These are phyloP conservation scores for Hyaena hyaena DNA, from an alignment of 2,113 vertebrate species.

Conservation along the genomic window DNA sequence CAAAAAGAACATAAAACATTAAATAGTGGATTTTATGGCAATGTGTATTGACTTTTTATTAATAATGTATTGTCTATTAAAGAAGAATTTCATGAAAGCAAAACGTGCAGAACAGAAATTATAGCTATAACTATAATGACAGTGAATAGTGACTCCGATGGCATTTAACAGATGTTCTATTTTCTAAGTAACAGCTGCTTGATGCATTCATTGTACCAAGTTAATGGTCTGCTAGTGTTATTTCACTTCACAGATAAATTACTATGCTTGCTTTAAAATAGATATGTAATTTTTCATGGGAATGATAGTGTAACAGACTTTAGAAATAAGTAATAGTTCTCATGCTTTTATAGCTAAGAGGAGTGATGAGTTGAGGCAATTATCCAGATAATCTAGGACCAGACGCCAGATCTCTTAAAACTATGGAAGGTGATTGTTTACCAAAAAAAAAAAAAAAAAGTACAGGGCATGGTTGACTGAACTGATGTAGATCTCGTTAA, in stretches of 20 bases:
- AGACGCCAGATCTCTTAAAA: constrained; percentile 63
- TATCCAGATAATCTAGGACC: constrained; percentile 63
- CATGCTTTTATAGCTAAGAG: constrained; percentile 48
- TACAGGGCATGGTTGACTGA: background rate
- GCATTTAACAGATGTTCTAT: constrained; percentile 68
- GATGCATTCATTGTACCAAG: constrained; percentile 74
- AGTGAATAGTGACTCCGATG: constrained; percentile 70
- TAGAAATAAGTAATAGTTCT: constrained; percentile 69
- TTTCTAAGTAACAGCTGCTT: constrained; percentile 77
- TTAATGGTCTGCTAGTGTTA: constrained; percentile 78
- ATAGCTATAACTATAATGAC: constrained; percentile 70
- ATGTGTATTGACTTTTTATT: constrained; percentile 68
- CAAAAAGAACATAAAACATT: constrained; percentile 50
- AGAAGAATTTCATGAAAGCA: constrained; percentile 63
- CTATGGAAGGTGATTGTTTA: background rate
- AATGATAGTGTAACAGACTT: constrained; percentile 70
- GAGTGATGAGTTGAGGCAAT: constrained; percentile 54
- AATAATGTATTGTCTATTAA: constrained; percentile 47
- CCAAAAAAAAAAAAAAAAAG: background rate
- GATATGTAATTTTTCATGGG: constrained; percentile 73
- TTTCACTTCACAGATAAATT: constrained; percentile 78
- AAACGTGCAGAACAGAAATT: constrained; percentile 64
- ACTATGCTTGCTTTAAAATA: constrained; percentile 65
- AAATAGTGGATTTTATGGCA: constrained; percentile 59
- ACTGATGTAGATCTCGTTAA: background rate